Conservation (phyloP, 2,113 vertebrate genomes). For the Cyphomyrus plagiostoma region DNA sequence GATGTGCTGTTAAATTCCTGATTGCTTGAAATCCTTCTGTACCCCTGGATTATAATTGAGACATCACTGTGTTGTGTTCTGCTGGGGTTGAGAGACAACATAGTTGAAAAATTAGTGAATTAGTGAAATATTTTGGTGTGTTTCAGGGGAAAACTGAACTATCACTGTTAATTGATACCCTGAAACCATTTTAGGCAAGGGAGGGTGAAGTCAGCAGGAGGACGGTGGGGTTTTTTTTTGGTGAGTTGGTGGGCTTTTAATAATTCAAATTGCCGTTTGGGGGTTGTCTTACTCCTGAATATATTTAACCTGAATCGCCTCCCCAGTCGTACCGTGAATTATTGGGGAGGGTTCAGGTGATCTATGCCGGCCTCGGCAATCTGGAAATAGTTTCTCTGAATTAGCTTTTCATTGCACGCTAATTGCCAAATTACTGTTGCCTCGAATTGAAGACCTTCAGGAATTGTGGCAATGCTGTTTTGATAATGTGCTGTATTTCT, state of each 20-base stretch:
- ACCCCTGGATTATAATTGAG: background rate
- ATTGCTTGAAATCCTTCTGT: background rate
- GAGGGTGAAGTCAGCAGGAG: background rate
- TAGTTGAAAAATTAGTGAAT: slow-evolving; percentile 2
- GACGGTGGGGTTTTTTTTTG: background rate
- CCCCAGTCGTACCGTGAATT: background rate
- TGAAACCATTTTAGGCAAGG: background rate
- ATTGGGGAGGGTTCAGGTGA: background rate
- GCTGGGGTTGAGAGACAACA: background rate
- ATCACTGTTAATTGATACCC: slow-evolving; percentile 9
- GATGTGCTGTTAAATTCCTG: background rate
- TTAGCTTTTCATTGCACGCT: slow-evolving; percentile 23
- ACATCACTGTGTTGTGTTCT: background rate
- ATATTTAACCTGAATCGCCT: background rate
- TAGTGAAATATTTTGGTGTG: slow-evolving; percentile 1
- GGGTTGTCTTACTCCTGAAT: background rate
- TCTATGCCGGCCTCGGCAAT: background rate
- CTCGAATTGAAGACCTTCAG: background rate
- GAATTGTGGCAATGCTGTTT: background rate
- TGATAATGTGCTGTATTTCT: background rate
- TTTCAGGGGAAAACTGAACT: background rate
- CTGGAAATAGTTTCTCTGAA: slow-evolving; percentile 20
- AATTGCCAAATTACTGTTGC: slow-evolving; percentile 16
- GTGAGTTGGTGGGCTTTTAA: background rate
- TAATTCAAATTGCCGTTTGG: background rate